Evolutionary conservation across 2,113 vertebrate species (phyloP).

Genomic region (Pseudopodoces humilis): DNA sequence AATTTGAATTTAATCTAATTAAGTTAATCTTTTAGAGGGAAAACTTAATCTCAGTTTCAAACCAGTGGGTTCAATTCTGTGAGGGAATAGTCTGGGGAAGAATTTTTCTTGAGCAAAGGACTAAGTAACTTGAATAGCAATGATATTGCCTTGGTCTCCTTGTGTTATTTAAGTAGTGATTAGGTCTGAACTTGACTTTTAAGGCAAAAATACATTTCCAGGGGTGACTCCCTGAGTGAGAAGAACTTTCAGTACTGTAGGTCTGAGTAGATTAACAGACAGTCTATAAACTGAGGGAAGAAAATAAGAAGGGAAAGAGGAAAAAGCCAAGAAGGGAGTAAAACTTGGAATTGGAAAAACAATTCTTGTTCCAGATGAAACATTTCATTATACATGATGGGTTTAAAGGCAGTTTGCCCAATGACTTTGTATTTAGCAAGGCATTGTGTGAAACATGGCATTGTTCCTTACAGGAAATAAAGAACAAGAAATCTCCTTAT

Average conservation of each 20-base stretch:
- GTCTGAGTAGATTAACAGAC: constrained; percentile 49
- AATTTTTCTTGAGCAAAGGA: constrained; percentile 5
- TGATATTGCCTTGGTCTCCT: constrained; percentile 2
- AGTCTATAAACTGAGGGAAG: constrained; percentile 8
- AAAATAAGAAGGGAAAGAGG: not conserved
- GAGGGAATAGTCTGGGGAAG: not conserved
- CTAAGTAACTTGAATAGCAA: not conserved
- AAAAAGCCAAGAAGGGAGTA: not conserved
- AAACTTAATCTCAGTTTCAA: constrained; percentile 12
- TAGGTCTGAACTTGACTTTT: constrained; percentile 31
- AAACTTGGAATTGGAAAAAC: constrained; percentile 26
- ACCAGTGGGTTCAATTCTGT: not conserved
- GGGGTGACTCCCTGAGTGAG: not conserved
- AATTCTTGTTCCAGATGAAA: constrained; percentile 45
- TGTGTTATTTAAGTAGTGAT: not conserved
- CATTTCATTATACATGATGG: not conserved
- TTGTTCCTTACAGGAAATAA: constrained; percentile 68
- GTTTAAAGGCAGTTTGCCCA: not conserved
- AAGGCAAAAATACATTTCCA: not conserved
- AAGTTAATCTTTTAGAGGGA: not conserved
- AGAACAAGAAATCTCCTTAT: constrained; percentile 46
- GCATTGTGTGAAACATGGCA: constrained; percentile 58
- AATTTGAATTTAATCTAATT: constrained; percentile 18
- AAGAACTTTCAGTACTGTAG: not conserved
- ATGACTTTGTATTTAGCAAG: constrained; percentile 23